Evolutionary conservation across 2,888 invertebrate genomes (phyloP).

Genomic region (Drosophila tanythrix): DNA sequence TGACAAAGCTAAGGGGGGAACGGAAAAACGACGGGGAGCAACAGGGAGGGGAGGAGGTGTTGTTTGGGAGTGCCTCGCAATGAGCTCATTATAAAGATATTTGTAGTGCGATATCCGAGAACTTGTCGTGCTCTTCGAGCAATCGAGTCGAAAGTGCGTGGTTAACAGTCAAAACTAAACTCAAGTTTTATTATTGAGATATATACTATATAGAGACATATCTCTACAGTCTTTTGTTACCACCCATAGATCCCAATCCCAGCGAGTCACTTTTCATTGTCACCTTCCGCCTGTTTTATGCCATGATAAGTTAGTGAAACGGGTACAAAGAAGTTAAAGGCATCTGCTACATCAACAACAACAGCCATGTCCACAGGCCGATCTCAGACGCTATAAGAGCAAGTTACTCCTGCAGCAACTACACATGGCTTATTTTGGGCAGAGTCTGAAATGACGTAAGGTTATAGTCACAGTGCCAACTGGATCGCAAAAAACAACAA

Average conservation of each 20-base stretch:
- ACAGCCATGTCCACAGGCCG: background rate
- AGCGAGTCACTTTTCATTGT: background rate
- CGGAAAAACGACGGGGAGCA: background rate
- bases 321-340: background rate
- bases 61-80: constrained; percentile 5
- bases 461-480: background rate
- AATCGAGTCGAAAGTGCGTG: background rate
- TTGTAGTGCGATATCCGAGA: constrained; percentile 11
- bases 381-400: background rate
- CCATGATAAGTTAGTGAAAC: background rate
- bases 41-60: background rate
- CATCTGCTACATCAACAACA: background rate
- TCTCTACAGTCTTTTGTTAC: background rate
- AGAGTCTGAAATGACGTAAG: background rate
- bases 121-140: background rate
- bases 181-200: background rate
- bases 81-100: constrained; percentile 47
- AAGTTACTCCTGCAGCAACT: background rate
- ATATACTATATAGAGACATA: background rate
- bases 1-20: constrained; percentile 14
- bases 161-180: background rate
- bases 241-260: background rate
- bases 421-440: background rate
- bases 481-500: background rate
- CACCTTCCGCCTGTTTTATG: background rate